These are phyloP conservation scores for Argyresthia albistria DNA, from an alignment of 2,888 invertebrate species.

Conservation along the genomic window DNA sequence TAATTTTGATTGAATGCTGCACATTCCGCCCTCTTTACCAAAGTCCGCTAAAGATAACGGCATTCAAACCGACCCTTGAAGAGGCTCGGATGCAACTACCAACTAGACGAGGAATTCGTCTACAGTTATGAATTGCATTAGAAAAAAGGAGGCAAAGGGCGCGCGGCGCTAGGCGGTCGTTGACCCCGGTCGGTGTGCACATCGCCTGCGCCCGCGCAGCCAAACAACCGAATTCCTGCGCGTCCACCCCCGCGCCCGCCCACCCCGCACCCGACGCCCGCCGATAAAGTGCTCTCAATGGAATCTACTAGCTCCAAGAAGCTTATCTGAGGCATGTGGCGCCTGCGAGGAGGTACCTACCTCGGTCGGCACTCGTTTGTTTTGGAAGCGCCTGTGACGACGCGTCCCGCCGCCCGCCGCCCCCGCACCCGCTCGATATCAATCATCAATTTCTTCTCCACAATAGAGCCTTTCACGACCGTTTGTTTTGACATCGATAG, in stretches of 20 bases:
- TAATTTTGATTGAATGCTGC: too few species aligned
- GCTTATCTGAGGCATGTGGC: conserved; percentile 22
- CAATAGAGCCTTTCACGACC: background rate
- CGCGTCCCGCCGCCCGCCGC: background rate
- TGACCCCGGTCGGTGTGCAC: conserved; percentile 23
- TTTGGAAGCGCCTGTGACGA: background rate
- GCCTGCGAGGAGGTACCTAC: conserved; percentile 16
- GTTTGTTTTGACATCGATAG: background rate
- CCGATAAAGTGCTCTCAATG: conserved; percentile 15
- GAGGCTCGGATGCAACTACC: background rate
- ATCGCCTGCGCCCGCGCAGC: conserved; percentile 20
- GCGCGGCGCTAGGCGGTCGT: conserved; percentile 37
- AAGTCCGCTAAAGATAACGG: too few species aligned
- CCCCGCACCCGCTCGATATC: background rate
- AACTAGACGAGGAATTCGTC: background rate
- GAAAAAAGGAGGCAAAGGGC: conserved; percentile 38
- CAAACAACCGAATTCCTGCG: conserved; percentile 57
- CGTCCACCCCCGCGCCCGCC: conserved; percentile 45
- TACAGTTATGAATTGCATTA: conserved; percentile 21
- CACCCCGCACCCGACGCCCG: conserved; percentile 19
- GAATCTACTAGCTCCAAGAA: conserved; percentile 6
- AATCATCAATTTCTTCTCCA: background rate
- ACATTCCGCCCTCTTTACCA: too few species aligned
- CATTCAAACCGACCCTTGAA: too few species aligned
- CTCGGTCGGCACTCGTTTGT: conserved; percentile 10